Percentiles rank a stretch among this genome's conserved stretches.
Conservation (phyloP, 2,888 invertebrate species). For the Danaus chrysippus region DNA sequence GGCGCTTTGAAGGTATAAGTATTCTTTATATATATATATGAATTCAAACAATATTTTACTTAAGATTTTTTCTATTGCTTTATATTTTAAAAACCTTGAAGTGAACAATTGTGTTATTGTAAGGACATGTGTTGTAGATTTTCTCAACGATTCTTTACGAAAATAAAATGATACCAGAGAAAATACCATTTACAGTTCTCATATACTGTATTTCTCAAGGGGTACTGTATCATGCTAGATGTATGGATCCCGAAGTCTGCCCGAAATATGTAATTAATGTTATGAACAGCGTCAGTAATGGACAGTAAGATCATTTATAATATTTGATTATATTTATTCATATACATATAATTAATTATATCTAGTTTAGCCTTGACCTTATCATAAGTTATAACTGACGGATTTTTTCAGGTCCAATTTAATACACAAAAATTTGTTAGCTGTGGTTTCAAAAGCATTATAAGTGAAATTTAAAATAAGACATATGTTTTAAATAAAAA, state of each 20-base stretch:
- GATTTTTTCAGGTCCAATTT: constrained; percentile 48
- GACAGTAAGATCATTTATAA: constrained; percentile 52
- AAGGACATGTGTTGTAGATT: constrained; percentile 43
- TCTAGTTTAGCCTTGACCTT: neutral
- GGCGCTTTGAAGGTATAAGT: constrained; percentile 70
- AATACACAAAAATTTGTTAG: constrained; percentile 41
- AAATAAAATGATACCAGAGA: constrained; percentile 62
- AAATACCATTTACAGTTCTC: constrained; percentile 61
- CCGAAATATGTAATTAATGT: constrained; percentile 73
- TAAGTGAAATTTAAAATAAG: constrained; percentile 5
- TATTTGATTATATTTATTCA: neutral
- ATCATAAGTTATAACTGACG: constrained; percentile 2
- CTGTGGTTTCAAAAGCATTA: constrained; percentile 31
- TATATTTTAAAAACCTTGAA: too few species aligned
- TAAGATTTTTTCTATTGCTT: too few species aligned
- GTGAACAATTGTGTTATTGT: too few species aligned
- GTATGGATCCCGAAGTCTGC: constrained; percentile 66
- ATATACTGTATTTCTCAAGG: constrained; percentile 74
- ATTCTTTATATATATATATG: too few species aligned
- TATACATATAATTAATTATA: neutral
- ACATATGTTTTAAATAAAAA: too few species aligned
- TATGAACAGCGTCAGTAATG: constrained; percentile 60
- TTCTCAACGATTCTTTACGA: constrained; percentile 69
- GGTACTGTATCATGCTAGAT: constrained; percentile 66
- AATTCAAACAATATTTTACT: too few species aligned